phyloP scores from a whole-genome alignment of 2,797 vertebrate species.

The Phoeniculus purpureus region DNA sequence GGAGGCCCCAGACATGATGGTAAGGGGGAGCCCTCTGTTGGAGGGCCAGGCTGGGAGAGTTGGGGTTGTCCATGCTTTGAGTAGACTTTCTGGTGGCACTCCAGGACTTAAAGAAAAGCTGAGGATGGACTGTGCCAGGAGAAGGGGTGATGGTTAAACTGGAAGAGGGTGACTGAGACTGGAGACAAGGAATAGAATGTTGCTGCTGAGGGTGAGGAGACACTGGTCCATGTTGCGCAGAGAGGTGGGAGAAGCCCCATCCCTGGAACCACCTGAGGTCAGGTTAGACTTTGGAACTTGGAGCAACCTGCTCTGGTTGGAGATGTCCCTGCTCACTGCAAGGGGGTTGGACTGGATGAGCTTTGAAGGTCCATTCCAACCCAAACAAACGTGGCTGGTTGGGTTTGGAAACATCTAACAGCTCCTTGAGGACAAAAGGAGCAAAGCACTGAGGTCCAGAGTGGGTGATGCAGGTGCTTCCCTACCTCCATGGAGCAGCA shows the following conservation, averaged over 20 bases:
- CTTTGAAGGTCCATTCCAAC: background rate
- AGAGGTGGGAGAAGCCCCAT: background rate
- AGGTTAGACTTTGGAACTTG: rapidly evolving
- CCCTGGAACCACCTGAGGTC: rapidly evolving
- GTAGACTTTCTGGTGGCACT: background rate
- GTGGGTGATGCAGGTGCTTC: background rate
- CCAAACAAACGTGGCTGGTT: background rate
- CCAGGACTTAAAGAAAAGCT: background rate
- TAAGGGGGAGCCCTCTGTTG: background rate
- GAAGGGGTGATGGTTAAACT: background rate
- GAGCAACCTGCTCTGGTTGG: rapidly evolving
- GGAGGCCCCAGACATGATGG: rapidly evolving
- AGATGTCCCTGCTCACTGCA: background rate
- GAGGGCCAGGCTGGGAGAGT: background rate
- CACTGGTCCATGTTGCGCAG: background rate
- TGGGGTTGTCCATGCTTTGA: background rate
- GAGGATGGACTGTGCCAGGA: rapidly evolving
- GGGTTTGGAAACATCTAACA: background rate
- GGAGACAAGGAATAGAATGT: rapidly evolving
- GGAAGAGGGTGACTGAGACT: background rate
- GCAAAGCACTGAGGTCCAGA: background rate
- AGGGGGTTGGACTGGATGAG: rapidly evolving
- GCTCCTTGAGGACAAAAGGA: background rate
- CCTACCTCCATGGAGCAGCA: slow-evolving; percentile 99
- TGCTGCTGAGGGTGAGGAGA: rapidly evolving